Evolutionary conservation across 2,888 invertebrate species (phyloP).

Genomic region (Platerodrilus igneus): DNA sequence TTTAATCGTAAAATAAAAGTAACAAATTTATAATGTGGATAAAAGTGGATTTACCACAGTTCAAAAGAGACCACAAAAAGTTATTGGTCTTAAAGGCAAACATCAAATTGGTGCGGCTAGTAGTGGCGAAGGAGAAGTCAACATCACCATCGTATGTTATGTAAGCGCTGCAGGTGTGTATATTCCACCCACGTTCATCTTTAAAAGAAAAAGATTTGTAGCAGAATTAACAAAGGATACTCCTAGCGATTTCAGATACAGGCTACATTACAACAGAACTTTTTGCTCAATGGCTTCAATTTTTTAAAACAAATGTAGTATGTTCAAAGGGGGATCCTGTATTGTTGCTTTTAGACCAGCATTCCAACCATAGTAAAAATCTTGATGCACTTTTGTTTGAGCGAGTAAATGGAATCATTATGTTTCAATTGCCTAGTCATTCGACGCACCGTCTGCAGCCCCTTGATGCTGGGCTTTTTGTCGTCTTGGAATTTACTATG

Average conservation of each 20-base stretch:
- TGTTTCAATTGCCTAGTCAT: conserved; percentile 28
- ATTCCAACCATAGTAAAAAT: conserved; percentile 30
- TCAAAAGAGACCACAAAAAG: too few relatives aligned
- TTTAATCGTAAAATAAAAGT: too few relatives aligned
- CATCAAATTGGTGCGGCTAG: too few relatives aligned
- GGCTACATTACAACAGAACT: conserved; percentile 12
- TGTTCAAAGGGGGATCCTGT: conserved; percentile 22
- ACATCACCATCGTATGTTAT: too few relatives aligned
- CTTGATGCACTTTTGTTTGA: conserved; percentile 25
- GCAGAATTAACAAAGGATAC: conserved; percentile 17
- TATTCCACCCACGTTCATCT: too few relatives aligned
- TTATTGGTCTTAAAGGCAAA: too few relatives aligned
- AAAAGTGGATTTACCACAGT: too few relatives aligned
- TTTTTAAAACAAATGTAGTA: conserved; percentile 37
- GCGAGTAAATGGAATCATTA: conserved; percentile 24
- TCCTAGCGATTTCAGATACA: conserved; percentile 7
- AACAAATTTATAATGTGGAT: too few relatives aligned
- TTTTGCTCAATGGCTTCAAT: conserved; percentile 12
- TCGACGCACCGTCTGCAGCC: conserved; percentile 31
- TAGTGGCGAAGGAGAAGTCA: too few relatives aligned
- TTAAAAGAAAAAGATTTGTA: conserved; percentile 21
- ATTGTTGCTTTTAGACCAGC: conserved; percentile 30
- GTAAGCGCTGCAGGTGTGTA: too few relatives aligned
- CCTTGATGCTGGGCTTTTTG: conserved; percentile 30
- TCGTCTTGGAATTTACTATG: conserved; percentile 25